These are phyloP conservation scores for Premnoplex brunnescens DNA, from an alignment of 2,797 vertebrate species.

Conservation along the genomic window DNA sequence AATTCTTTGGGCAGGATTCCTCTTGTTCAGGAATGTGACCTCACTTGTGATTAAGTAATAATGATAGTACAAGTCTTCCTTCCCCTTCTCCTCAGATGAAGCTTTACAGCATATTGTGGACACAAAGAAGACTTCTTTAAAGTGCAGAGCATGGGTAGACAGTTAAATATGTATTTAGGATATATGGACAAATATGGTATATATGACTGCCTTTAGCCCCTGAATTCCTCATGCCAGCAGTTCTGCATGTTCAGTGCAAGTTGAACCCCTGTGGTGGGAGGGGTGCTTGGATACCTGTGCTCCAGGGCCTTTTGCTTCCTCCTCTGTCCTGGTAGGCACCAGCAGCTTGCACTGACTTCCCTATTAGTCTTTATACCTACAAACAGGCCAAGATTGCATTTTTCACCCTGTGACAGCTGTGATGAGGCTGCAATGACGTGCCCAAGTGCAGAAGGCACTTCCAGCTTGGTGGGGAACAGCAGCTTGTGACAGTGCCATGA, in stretches of 20 bases:
- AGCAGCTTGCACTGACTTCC: neutral
- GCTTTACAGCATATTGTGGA: neutral
- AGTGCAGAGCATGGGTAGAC: neutral
- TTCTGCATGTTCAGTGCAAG: neutral
- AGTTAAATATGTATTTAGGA: neutral
- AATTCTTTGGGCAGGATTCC: neutral
- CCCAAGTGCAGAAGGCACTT: neutral
- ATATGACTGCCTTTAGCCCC: neutral
- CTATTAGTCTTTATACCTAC: conserved; percentile 21
- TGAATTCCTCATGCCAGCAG: neutral
- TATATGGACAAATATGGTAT: neutral
- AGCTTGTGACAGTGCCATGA: neutral
- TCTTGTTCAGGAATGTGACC: neutral
- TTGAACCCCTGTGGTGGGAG: neutral
- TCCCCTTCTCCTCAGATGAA: neutral
- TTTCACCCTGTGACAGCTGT: neutral
- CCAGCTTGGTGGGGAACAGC: conserved; percentile 19
- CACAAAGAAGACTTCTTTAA: neutral
- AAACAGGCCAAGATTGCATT: conserved; percentile 1
- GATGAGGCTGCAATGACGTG: neutral
- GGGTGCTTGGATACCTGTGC: neutral
- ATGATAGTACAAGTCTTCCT: neutral
- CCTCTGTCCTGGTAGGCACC: neutral
- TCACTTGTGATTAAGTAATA: neutral
- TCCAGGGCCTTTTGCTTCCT: neutral